Base-by-base conservation (phyloP, 2,113 vertebrate species). In the Macquaria ambigua region DNA sequence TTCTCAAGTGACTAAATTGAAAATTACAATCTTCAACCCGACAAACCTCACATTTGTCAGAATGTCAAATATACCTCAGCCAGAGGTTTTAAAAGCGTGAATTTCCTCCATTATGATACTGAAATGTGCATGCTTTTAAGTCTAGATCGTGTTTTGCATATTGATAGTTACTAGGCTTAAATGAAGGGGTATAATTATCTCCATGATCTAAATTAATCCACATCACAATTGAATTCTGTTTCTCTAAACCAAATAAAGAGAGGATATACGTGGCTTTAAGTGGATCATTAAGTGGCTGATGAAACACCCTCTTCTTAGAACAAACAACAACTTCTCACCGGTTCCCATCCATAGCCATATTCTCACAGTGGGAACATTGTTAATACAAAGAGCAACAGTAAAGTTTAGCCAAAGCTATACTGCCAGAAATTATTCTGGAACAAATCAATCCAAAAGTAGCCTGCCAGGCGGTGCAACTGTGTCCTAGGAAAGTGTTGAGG, bases 381-480 rank as follows among this genome's bases (percentile, higher is more conserved):
- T 90, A 77, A 85, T 89, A 64, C 52, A 18, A 84, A 69, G 73
- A 92, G 90, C 75, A 90, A 91, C 89, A 82, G 88, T 76, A 92
- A 90, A 91, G 84, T 91, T 91, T 88, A 85, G 88, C 90, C 90
- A 89, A 83, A 85, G 83, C 82, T 63, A 76, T 48, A 84, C 79
- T 83, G 89, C 89, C 87, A 89, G 92, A 89, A 81, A 93, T 92
- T 92, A 93, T 92, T 88, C 89, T 90, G 89, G 91, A 95, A 94
- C 93, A 87, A 94, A 95, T 94, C 83, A 88, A 94, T 95, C 90
- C 87, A 88, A 91, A 92, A 92, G 89, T 93, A 84, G 82, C 86
- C 88, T 91, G 90, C 89, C 88, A 85, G 84, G 84, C 87, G 28
- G 66, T 85, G 88, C 90, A 84, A 89, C 79, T 89, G 86, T 85